Conservation (phyloP, 2,888 invertebrate genomes). For the Crioceris asparagi region DNA sequence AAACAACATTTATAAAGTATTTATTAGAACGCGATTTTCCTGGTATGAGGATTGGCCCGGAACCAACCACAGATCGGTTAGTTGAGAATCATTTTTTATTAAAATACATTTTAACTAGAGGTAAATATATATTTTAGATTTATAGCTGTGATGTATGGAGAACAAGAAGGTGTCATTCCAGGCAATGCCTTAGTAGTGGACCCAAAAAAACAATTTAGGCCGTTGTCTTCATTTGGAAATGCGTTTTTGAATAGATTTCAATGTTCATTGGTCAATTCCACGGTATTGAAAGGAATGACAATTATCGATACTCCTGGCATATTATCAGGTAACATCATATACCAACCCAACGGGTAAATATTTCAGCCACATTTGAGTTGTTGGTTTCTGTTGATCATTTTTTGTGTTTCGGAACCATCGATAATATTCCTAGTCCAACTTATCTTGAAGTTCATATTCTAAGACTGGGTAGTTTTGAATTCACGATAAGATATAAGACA, state of each 20-base stretch:
- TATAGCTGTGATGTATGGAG: slow-evolving; percentile 92
- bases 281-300: slow-evolving; percentile 87
- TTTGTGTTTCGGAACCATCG: no score
- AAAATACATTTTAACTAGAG: no score
- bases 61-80: slow-evolving; percentile 92
- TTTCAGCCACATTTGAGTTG: no score
- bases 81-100: no score
- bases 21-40: slow-evolving; percentile 90
- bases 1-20: slow-evolving; percentile 82
- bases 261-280: slow-evolving; percentile 81
- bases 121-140: no score
- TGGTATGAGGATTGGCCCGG: slow-evolving; percentile 96
- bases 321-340: slow-evolving; percentile 30
- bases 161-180: slow-evolving; percentile 80
- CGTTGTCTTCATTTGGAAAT: slow-evolving; percentile 93
- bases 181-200: slow-evolving; percentile 98
- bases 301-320: slow-evolving; percentile 98
- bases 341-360: no score
- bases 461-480: no score
- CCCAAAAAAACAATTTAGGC: slow-evolving; percentile 91
- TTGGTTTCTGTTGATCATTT: no score
- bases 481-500: no score
- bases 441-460: no score
- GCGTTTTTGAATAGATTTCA: slow-evolving; percentile 96
- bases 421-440: no score